Percentiles rank a stretch among this genome's conserved stretches.
Evolutionary conservation across 2,888 invertebrate genomes (phyloP).

Genomic region (Craniophora ligustri): DNA sequence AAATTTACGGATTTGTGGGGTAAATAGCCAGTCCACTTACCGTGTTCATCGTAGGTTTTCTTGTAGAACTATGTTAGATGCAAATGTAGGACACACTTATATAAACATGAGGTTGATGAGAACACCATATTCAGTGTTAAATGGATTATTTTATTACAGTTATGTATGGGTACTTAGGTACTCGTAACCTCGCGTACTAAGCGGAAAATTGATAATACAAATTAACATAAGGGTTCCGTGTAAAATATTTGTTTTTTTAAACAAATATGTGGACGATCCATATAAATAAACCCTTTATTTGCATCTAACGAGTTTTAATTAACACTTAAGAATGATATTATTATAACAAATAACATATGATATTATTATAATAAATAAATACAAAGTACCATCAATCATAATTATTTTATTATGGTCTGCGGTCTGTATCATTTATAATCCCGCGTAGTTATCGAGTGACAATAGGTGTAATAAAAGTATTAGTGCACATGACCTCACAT

Average conservation of each 20-base stretch:
- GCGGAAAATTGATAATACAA: too few relatives aligned
- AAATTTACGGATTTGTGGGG: not conserved
- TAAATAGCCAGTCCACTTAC: slow-evolving; percentile 47
- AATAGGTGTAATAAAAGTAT: too few relatives aligned
- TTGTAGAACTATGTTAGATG: slow-evolving; percentile 43
- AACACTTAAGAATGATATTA: too few relatives aligned
- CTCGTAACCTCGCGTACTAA: slow-evolving; percentile 1
- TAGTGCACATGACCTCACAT: too few relatives aligned
- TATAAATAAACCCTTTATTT: too few relatives aligned
- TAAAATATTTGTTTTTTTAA: too few relatives aligned
- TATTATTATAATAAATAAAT: too few relatives aligned
- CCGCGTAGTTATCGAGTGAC: not conserved
- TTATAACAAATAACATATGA: too few relatives aligned
- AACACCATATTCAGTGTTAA: slow-evolving; percentile 8
- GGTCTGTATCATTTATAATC: not conserved
- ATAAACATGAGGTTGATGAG: slow-evolving; percentile 43
- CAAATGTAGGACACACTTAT: slow-evolving; percentile 29
- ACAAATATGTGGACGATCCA: too few relatives aligned
- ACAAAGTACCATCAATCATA: not conserved
- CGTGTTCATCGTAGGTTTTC: slow-evolving; percentile 57
- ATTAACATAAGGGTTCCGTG: too few relatives aligned
- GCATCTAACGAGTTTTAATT: too few relatives aligned
- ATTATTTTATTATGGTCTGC: not conserved
- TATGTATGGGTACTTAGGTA: slow-evolving; percentile 5
- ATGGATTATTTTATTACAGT: slow-evolving; percentile 9